Evolutionary conservation across 2,888 invertebrate species (phyloP).

Genomic region (Actias luna): DNA sequence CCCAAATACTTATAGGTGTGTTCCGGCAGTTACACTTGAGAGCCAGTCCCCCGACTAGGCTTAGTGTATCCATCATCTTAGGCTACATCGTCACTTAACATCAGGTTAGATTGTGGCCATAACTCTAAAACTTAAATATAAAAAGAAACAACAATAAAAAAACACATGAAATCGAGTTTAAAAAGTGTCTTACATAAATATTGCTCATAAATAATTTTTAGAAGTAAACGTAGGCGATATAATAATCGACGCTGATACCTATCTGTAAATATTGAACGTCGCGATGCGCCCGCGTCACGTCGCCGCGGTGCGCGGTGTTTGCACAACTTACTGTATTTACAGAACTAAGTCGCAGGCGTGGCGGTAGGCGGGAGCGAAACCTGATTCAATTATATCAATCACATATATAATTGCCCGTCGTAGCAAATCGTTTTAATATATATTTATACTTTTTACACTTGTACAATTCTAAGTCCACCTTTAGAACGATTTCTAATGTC

Average conservation of each 20-base stretch:
- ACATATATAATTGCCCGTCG: slow-evolving; percentile 12
- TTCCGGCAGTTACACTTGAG: no score
- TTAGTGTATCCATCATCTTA: no score
- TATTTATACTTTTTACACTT: not conserved
- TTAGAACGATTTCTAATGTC: not conserved
- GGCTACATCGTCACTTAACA: no score
- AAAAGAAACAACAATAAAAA: no score
- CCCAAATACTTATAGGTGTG: no score
- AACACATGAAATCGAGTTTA: no score
- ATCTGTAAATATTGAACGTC: slow-evolving; percentile 41
- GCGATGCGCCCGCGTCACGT: slow-evolving; percentile 16
- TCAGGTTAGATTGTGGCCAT: no score
- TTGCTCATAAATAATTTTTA: not conserved
- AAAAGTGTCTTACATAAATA: not conserved
- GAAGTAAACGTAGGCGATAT: not conserved
- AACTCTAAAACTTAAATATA: no score
- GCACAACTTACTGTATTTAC: slow-evolving; percentile 40
- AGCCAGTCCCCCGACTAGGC: no score
- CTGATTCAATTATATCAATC: slow-evolving; percentile 13
- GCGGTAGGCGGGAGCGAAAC: slow-evolving; percentile 45
- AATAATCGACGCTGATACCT: slow-evolving; percentile 29
- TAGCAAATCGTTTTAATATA: slow-evolving; percentile 15
- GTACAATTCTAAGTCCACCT: not conserved
- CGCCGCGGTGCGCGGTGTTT: slow-evolving; percentile 43
- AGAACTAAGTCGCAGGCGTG: slow-evolving; percentile 48